Evolutionary conservation across 2,113 vertebrate species (phyloP).

Genomic region (Nestor notabilis): DNA sequence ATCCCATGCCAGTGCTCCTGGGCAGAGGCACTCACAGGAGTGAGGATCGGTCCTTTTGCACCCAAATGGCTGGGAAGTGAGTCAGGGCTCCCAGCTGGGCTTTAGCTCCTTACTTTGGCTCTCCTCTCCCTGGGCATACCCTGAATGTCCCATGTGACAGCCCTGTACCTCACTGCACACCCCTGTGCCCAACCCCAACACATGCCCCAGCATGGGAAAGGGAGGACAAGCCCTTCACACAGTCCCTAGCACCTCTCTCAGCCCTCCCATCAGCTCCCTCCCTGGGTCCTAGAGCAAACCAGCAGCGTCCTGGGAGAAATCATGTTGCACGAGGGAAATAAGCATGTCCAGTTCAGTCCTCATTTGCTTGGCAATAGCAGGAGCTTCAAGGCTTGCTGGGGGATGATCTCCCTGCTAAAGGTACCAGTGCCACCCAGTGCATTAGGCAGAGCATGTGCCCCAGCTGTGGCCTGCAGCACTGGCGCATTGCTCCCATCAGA

Average conservation of each 20-base stretch:
- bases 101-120: background rate
- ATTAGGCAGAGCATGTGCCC: background rate
- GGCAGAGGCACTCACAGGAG: background rate
- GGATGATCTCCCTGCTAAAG: background rate
- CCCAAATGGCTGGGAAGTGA: background rate
- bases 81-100: background rate
- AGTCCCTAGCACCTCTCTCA: background rate
- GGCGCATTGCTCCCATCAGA: background rate
- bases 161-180: background rate
- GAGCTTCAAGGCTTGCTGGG: background rate
- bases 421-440: background rate
- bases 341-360: background rate
- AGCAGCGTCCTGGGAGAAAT: background rate
- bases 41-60: background rate
- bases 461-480: background rate
- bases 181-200: background rate
- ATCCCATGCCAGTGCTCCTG: accelerated
- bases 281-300: background rate
- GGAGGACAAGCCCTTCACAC: background rate
- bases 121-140: background rate
- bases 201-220: accelerated
- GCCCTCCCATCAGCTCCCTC: background rate
- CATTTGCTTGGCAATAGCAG: background rate
- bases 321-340: background rate
- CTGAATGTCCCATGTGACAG: background rate